A percentile compares a stretch with the other conserved stretches of the same genome.
These are phyloP conservation scores for Helicoverpa assulta DNA, from an alignment of 2,888 invertebrate genomes.

Conservation along the genomic window DNA sequence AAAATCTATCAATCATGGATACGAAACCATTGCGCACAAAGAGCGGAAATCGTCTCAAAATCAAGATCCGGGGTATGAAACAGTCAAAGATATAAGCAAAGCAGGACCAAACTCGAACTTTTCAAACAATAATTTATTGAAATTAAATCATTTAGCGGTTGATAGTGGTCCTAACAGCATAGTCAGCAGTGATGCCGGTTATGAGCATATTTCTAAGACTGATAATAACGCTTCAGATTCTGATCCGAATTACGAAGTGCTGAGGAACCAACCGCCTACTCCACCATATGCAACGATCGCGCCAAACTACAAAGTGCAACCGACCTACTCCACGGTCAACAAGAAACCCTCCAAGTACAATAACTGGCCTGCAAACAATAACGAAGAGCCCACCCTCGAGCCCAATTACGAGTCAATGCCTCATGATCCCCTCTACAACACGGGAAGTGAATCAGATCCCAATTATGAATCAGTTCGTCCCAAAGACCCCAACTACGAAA, in stretches of 20 bases:
- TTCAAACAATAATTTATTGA: constrained; percentile 78
- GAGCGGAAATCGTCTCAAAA: constrained; percentile 83
- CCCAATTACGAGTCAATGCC: constrained; percentile 95
- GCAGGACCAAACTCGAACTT: constrained; percentile 70
- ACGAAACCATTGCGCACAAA: constrained; percentile 90
- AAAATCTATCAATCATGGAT: constrained; percentile 88
- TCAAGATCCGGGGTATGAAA: constrained; percentile 92
- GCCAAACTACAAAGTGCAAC: constrained; percentile 83
- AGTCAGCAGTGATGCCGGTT: constrained; percentile 92
- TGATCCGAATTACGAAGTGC: constrained; percentile 95
- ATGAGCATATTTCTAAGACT: constrained; percentile 91
- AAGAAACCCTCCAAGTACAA: constrained; percentile 88
- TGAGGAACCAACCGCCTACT: constrained; percentile 90
- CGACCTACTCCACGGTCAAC: constrained; percentile 90
- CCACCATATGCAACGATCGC: constrained; percentile 87
- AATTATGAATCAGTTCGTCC: constrained; percentile 93
- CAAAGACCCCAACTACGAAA: constrained; percentile 93
- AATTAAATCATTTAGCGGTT: constrained; percentile 76
- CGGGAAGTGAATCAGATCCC: constrained; percentile 94
- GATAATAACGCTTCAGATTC: constrained; percentile 90
- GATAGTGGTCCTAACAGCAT: constrained; percentile 91
- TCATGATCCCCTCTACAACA: constrained; percentile 91
- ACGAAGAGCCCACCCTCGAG: constrained; percentile 90
- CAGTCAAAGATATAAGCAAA: constrained; percentile 86
- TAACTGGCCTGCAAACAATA: constrained; percentile 88